Conservation (phyloP, 2,888 invertebrate species). For the Eilema depressum region DNA sequence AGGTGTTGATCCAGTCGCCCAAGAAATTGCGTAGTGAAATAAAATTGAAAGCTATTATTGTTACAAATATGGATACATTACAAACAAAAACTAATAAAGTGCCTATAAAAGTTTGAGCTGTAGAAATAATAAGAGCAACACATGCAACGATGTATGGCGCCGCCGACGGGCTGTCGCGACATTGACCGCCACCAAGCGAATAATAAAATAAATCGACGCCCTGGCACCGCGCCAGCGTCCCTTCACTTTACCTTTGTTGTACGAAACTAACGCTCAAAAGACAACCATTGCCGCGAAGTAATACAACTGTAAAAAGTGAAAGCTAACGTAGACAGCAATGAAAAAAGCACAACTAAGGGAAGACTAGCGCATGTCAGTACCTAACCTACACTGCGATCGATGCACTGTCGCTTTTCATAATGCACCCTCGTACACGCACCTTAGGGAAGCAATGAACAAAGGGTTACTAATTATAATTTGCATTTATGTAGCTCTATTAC, state of each 20-base stretch:
- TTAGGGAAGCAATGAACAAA: conserved; percentile 55
- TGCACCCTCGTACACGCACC: conserved; percentile 60
- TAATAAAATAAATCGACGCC: conserved; percentile 83
- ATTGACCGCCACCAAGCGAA: conserved; percentile 84
- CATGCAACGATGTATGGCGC: conserved; percentile 76
- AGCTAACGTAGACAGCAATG: conserved; percentile 51
- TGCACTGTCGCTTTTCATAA: conserved; percentile 65
- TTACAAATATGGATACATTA: conserved; percentile 15
- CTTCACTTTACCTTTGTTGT: conserved; percentile 76
- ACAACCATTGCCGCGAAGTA: conserved; percentile 56
- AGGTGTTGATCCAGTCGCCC: neutral
- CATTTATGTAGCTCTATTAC: conserved; percentile 18
- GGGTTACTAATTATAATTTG: conserved; percentile 49
- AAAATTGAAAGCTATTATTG: conserved; percentile 6
- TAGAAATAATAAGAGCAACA: conserved; percentile 69
- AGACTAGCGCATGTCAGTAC: conserved; percentile 20
- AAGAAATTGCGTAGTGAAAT: neutral
- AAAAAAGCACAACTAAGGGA: conserved; percentile 34
- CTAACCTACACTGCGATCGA: conserved; percentile 53
- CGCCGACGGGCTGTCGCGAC: conserved; percentile 77
- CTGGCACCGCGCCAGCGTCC: conserved; percentile 82
- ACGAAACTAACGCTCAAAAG: conserved; percentile 56
- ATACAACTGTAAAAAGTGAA: conserved; percentile 48
- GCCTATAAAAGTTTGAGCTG: conserved; percentile 57
- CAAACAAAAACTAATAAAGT: conserved; percentile 32